Evolutionary conservation across 1,140 invertebrate genomes (phyloP), one percentile per base, ranked within the genome.

Genomic region (Triops longicaudatus): DNA sequence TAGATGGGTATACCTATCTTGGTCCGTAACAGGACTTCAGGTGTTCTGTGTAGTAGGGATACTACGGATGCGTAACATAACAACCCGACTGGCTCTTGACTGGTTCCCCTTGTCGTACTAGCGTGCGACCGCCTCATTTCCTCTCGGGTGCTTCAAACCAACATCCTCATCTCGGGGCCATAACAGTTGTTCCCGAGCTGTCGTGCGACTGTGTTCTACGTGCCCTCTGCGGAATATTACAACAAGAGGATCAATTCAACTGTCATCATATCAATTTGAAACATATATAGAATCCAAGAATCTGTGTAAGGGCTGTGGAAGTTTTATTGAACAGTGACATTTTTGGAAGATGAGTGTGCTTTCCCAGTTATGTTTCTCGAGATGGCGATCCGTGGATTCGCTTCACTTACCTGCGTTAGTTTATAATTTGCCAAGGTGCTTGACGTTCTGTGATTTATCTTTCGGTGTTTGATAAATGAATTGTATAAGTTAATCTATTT

Each of bases 331-430:
- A n/a, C 22, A 22, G 22, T 22, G 22, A 6, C 14, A 63, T 14
- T 37, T 37, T 37, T 37, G n/a, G 22, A 63, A n/a, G 17, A 77
- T 77, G 76, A 77, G 76, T 73, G 76, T 77, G 11, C 50, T 77
- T 10, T 77, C 76, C 14, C 76, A 77, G 50, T 77, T 77, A 17
- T 77, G 76, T 73, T 77, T 77, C 26, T 71, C 76, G 26, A 63
- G 76, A 1, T 77, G 76, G 76, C 72, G 73, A 77, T 77, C 76
- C 12, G 76, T 77, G 31, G 76, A 77, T 73, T 77, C 76, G 17
- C 27, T 77, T 0, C 73, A 72, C 1, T 37, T 73, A n/a, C 73
- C 41, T 0, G 76, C 76, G 11, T 43, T 77, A 12, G 76, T 77
- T 37, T 77, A 77, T 26, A 77, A 77, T 73, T 44, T 77, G 10